phyloP scores from a whole-genome alignment of 2,113 vertebrate species.

The Collichthys lucidus region DNA sequence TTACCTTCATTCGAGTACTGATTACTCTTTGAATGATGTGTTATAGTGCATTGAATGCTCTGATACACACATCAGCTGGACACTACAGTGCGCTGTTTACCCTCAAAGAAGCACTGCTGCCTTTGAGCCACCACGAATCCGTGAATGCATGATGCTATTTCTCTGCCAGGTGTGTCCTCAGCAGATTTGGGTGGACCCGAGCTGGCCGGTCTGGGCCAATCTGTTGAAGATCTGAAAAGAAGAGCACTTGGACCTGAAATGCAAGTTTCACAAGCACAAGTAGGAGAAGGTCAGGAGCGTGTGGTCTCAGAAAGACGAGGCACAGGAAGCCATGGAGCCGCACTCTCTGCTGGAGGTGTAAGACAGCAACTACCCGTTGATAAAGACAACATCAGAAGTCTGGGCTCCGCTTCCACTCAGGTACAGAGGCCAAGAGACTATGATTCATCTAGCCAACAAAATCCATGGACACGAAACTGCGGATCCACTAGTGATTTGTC shows the following conservation, averaged over 20 bases:
- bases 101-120: conserved; percentile 34
- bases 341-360: background rate
- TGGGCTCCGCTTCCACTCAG: conserved; percentile 7
- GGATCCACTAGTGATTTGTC: conserved; percentile 11
- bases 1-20: background rate
- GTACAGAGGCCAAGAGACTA: conserved; percentile 8
- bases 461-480: conserved; percentile 35
- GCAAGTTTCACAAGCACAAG: conserved; percentile 20
- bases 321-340: background rate
- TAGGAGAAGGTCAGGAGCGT: conserved; percentile 8
- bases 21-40: conserved; percentile 30
- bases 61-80: conserved; percentile 30
- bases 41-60: conserved; percentile 20
- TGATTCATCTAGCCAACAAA: conserved; percentile 12
- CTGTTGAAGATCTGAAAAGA: conserved; percentile 56
- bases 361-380: conserved; percentile 26
- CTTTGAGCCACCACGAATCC: conserved; percentile 45
- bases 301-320: conserved; percentile 10
- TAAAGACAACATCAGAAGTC: conserved; percentile 39
- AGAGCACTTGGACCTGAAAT: conserved; percentile 26
- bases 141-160: conserved; percentile 71
- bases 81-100: conserved; percentile 19
- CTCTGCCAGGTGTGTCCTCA: conserved; percentile 74
- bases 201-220: conserved; percentile 57
- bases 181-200: conserved; percentile 66